Evolutionary conservation across 2,797 vertebrate species (phyloP).

Genomic region (Calcarius lapponicus): DNA sequence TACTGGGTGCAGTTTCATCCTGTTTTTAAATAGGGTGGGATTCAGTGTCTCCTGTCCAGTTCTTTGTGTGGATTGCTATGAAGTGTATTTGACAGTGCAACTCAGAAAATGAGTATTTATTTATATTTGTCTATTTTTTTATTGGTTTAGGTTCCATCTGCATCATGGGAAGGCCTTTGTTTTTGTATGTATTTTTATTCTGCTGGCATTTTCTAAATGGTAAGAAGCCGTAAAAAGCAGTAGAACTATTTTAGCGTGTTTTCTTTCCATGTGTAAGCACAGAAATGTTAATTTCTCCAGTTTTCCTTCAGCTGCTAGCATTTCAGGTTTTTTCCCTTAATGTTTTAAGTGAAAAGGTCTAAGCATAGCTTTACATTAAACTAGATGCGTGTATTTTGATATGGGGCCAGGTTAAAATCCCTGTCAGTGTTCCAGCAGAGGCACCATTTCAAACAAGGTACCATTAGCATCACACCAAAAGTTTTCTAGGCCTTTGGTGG

Average conservation of each 20-base stretch:
- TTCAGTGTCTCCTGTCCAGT: not conserved
- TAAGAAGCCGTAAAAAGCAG: conserved; percentile 52
- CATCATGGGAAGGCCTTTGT: conserved; percentile 54
- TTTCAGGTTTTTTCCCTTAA: not conserved
- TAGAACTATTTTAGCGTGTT: not conserved
- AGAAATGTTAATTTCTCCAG: not conserved
- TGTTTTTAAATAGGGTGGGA: not conserved
- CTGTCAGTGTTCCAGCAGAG: not conserved
- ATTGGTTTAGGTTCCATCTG: conserved; percentile 52
- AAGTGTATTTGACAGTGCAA: not conserved
- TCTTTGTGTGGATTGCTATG: not conserved
- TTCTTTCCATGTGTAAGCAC: not conserved
- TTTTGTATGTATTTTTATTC: conserved; percentile 26
- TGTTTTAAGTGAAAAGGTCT: not conserved
- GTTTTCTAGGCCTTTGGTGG: not conserved
- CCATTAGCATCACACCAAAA: not conserved
- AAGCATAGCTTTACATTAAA: not conserved
- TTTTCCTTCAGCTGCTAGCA: not conserved
- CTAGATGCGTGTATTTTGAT: not conserved
- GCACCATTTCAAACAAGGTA: not conserved
- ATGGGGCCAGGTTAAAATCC: not conserved
- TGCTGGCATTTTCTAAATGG: conserved; percentile 63
- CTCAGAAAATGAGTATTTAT: not conserved
- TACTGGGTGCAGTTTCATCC: not conserved
- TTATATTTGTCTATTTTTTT: conserved; percentile 17